These are phyloP conservation scores for Zosterops lateralis DNA, from an alignment of 2,113 vertebrate species.

Conservation along the genomic window DNA sequence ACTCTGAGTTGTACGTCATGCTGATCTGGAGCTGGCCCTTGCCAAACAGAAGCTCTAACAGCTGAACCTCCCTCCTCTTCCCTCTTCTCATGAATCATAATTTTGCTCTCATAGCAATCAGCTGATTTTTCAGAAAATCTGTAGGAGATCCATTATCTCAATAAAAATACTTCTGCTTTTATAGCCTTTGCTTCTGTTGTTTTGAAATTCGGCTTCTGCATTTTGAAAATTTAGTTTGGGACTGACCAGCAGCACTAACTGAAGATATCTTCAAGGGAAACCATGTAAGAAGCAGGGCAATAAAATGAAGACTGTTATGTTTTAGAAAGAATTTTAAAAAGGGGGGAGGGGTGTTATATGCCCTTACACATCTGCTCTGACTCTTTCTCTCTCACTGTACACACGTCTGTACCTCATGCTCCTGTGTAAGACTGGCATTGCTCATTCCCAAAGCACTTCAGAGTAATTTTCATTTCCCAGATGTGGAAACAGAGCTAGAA, in stretches of 20 bases:
- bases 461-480: background rate
- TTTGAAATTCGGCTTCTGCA: background rate
- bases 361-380: background rate
- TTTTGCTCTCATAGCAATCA: slow-evolving; percentile 10
- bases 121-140: slow-evolving; percentile 33
- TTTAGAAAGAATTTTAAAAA: background rate
- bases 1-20: background rate
- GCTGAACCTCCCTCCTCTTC: slow-evolving; percentile 41
- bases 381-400: background rate
- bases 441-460: background rate
- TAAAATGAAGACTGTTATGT: background rate
- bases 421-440: background rate
- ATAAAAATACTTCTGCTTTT: background rate
- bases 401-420: rapidly evolving
- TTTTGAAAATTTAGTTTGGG: background rate
- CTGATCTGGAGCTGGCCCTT: background rate
- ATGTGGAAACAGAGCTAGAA: background rate
- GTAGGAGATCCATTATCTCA: background rate
- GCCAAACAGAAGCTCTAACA: slow-evolving; percentile 17
- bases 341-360: rapidly evolving
- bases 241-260: background rate
- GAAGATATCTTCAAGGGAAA: background rate
- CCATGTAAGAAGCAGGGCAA: background rate
- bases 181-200: background rate
- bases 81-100: slow-evolving; percentile 3